Conservation (phyloP, 2,113 vertebrate species). For the Ia io region DNA sequence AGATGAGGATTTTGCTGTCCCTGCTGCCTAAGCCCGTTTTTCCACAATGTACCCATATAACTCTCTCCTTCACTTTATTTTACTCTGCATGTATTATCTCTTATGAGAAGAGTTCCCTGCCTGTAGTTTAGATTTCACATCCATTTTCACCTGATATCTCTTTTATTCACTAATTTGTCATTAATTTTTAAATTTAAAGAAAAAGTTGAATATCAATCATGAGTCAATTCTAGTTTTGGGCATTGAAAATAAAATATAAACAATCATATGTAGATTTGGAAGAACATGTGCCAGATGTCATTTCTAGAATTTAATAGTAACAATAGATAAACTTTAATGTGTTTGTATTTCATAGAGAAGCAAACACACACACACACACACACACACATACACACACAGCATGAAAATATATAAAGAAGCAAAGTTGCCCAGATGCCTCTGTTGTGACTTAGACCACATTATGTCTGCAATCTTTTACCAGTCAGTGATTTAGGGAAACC, state of each 20-base stretch:
- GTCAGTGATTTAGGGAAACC: not conserved
- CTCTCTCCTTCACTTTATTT: not conserved
- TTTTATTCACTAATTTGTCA: not conserved
- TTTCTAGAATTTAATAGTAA: not conserved
- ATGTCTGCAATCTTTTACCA: not conserved
- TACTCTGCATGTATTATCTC: not conserved
- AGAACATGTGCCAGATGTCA: not conserved
- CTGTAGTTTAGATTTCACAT: not conserved
- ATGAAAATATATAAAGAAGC: not conserved
- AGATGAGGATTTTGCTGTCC: not conserved
- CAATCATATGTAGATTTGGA: not conserved
- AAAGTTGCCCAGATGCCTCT: not conserved
- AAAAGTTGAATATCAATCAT: not conserved
- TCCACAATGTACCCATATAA: rapidly evolving
- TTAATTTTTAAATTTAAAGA: not conserved
- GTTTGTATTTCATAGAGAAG: not conserved
- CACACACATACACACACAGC: not conserved
- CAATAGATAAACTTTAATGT: not conserved
- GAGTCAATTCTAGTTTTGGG: not conserved
- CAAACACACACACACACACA: not conserved
- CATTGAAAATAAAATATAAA: not conserved
- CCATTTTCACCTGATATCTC: not conserved
- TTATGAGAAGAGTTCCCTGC: not conserved
- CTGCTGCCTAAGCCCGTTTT: not conserved
- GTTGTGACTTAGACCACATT: rapidly evolving